Evolutionary conservation across 1,140 invertebrate genomes (phyloP), one percentile per base, ranked within the genome.

Genomic region (Pollicipes pollicipes): DNA sequence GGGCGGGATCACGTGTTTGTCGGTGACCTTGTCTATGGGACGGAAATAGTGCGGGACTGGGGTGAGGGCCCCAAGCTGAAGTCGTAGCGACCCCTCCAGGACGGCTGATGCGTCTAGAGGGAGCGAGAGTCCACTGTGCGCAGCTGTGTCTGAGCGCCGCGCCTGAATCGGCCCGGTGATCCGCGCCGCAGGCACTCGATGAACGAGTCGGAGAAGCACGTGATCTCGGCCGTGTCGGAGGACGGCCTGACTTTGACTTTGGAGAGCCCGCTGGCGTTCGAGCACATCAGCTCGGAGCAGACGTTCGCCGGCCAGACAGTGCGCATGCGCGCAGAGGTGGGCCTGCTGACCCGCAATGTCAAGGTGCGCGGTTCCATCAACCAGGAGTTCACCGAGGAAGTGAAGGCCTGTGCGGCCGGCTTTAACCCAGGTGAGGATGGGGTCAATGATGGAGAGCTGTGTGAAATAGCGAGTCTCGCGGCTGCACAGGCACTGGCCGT

Each of bases 341-440:
- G 73, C 17, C 72, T 74, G 30, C 72, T 74, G 6, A 71, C 72
- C 2, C 67, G 73, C 3, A 74, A 74, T 70, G 64, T 74, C 32
- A 74, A 74, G 69, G 58, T 74, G 21, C 69, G 72, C 17, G 73
- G 73, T 26, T 35, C n/a, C 26, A 69, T 74, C 32, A 74, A 74
- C 70, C 17, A 30, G 0, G 71, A 71, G 29, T 74, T 74, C 32
- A 67, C 35, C 0, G 70, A 72, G 21, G 30, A 32, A 24, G 73
- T 74, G 16, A 24, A 69, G 26, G 72, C 68, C 0, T 74, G 73
- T 30, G 73, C 45, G 10, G 63, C 68, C 8, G 10, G 32, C 17
- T 73, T 66, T 35, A 35, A 66, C 8, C 73, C 73, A 66, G 70
- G 73, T 73, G n/a, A 29, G 67, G 24, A 58, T 17, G 6, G 35